Conservation (phyloP, 2,113 vertebrate genomes). For the Oncorhynchus nerka region DNA sequence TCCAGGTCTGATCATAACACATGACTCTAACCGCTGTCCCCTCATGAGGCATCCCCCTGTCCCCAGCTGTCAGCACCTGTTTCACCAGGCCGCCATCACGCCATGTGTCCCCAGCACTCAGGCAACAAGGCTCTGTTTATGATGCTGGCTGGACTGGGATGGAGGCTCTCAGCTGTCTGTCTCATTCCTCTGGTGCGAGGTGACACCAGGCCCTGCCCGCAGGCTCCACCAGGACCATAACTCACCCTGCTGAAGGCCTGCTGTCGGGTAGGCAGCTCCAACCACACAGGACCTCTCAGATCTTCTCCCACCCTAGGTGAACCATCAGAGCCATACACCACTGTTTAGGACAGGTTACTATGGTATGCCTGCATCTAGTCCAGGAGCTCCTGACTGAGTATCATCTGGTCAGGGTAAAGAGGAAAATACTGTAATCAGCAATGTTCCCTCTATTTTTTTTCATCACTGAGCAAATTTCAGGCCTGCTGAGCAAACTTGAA, state of each 20-base stretch:
- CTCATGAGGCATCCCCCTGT: constrained; percentile 37
- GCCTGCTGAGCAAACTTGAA: too few relatives aligned
- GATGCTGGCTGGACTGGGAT: constrained; percentile 20
- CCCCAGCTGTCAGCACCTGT: constrained; percentile 62
- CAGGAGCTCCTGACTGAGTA: neutral
- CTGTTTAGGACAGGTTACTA: neutral
- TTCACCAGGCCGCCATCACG: constrained; percentile 37
- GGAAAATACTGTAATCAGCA: neutral
- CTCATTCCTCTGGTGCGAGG: constrained; percentile 68
- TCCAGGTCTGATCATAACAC: neutral
- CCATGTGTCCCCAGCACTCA: constrained; percentile 48
- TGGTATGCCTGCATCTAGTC: neutral
- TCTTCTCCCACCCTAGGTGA: neutral
- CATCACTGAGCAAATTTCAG: too few relatives aligned
- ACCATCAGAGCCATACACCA: neutral
- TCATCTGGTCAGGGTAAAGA: neutral
- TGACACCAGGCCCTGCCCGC: constrained; percentile 45
- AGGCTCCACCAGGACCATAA: constrained; percentile 22
- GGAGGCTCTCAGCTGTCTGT: constrained; percentile 63
- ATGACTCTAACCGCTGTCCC: constrained; percentile 36
- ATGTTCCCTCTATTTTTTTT: neutral
- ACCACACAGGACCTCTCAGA: neutral
- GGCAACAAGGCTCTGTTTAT: constrained; percentile 56
- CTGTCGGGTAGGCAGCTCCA: constrained; percentile 11
- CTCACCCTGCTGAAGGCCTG: constrained; percentile 25